Percentiles rank a stretch among this genome's conserved stretches.
Evolutionary conservation across 2,797 vertebrate genomes (phyloP).

Genomic region (Gobio occitaniae): DNA sequence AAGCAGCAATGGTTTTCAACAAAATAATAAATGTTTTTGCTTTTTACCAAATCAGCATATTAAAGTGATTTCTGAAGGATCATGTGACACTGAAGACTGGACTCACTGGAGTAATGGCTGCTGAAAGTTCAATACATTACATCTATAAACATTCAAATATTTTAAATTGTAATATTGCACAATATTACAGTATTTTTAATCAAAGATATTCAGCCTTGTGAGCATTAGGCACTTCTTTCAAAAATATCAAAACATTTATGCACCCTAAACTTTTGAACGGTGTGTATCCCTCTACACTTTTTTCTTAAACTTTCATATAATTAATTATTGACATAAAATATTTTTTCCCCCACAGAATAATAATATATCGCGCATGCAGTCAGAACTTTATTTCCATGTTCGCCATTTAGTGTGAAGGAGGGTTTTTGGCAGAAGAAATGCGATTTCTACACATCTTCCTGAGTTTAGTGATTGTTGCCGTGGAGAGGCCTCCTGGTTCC

Average conservation of each 20-base stretch:
- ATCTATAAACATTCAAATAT: not conserved
- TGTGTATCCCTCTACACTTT: not conserved
- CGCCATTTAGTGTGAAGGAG: constrained; percentile 1
- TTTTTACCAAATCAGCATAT: not conserved
- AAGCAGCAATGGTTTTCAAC: no score
- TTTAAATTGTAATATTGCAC: not conserved
- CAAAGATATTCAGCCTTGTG: not conserved
- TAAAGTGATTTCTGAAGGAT: not conserved
- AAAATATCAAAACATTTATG: not conserved
- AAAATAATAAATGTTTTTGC: no score
- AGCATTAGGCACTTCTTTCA: not conserved
- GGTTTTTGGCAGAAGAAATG: constrained; percentile 71
- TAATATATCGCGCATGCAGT: not conserved
- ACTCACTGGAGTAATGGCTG: not conserved
- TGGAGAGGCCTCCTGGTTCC: constrained; percentile 89
- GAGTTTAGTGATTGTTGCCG: constrained; percentile 84
- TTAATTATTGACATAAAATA: not conserved
- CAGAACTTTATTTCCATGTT: not conserved
- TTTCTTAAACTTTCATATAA: not conserved
- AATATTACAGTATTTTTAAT: not conserved
- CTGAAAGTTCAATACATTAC: not conserved
- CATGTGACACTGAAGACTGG: not conserved
- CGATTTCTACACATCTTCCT: constrained; percentile 81
- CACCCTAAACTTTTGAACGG: not conserved
- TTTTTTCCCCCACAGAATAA: not conserved